Percentiles rank a stretch among this genome's conserved stretches.
Evolutionary conservation across 2,888 invertebrate genomes (phyloP).

Genomic region (Amblyjoppa proteus): DNA sequence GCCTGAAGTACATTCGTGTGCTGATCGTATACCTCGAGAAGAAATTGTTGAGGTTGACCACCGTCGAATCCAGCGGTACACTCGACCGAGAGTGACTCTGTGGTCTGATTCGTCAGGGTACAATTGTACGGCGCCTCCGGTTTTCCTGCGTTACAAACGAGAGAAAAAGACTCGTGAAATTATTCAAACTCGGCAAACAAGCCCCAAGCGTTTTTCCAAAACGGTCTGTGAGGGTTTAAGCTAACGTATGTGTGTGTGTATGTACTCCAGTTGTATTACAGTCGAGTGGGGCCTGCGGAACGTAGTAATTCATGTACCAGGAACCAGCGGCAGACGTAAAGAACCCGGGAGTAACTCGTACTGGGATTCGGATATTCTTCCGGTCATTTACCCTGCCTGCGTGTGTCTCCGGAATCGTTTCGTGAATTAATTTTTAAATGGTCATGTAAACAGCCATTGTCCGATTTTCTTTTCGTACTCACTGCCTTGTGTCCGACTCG

Average conservation of each 20-base stretch:
- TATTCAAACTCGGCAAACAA: conserved; percentile 49
- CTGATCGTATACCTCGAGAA: conserved; percentile 91
- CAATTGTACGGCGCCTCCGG: conserved; percentile 93
- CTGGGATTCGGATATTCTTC: not conserved
- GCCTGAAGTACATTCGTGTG: conserved; percentile 88
- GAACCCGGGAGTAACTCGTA: not conserved
- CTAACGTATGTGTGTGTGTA: not conserved
- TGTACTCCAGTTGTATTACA: not conserved
- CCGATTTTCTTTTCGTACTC: not conserved
- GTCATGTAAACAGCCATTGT: not conserved
- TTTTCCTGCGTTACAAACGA: conserved; percentile 86
- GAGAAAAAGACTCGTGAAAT: conserved; percentile 48
- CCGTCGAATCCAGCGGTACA: conserved; percentile 92
- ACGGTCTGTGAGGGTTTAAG: conserved; percentile 5
- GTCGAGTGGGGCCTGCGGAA: conserved; percentile 9
- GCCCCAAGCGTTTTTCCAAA: conserved; percentile 34
- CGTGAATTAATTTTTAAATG: not conserved
- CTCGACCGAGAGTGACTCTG: conserved; percentile 91
- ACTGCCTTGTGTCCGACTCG: not conserved
- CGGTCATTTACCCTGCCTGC: not conserved
- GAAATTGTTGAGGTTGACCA: conserved; percentile 91
- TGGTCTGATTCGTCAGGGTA: conserved; percentile 91
- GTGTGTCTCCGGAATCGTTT: not conserved
- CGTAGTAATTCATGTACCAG: conserved; percentile 12
- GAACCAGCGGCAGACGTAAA: not conserved